Conservation (phyloP, 2,797 vertebrate species). For the Meriones psammophilus region DNA sequence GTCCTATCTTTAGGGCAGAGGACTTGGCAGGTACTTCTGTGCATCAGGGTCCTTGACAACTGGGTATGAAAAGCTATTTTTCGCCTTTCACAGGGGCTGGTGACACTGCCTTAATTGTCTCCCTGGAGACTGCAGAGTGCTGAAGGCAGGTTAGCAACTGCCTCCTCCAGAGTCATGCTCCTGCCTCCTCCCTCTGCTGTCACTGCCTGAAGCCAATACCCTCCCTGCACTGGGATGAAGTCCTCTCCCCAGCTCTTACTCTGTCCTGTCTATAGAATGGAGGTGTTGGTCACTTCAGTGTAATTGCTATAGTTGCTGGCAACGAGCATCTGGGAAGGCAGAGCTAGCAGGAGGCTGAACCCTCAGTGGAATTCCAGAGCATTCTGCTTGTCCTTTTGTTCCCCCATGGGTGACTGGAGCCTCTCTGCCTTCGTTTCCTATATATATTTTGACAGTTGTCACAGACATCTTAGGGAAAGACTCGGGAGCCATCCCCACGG, state of each 20-base stretch:
- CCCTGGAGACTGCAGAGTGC: conserved; percentile 70
- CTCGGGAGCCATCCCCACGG: background rate
- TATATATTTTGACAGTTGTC: conserved; percentile 28
- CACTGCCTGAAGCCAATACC: conserved; percentile 67
- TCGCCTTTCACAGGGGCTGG: conserved; percentile 68
- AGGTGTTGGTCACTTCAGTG: background rate
- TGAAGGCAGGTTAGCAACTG: conserved; percentile 54
- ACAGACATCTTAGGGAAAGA: conserved; percentile 36
- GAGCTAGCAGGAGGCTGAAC: background rate
- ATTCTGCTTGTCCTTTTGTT: conserved; percentile 6
- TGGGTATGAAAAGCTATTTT: conserved; percentile 72
- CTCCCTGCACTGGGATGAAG: background rate
- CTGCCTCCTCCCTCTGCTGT: conserved; percentile 33
- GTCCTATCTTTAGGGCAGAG: conserved; percentile 70
- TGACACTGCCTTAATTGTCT: conserved; percentile 84
- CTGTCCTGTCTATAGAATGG: background rate
- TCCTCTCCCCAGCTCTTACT: conserved; percentile 21
- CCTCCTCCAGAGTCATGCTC: background rate
- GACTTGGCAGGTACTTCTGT: conserved; percentile 76
- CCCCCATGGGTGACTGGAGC: background rate
- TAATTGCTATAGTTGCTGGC: background rate
- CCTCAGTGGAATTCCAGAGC: background rate
- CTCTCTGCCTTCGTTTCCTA: conserved; percentile 32
- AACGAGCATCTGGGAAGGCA: background rate
- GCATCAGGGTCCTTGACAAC: conserved; percentile 78